Evolutionary conservation across 2,888 invertebrate species (phyloP).

Genomic region (Microchrysa polita): DNA sequence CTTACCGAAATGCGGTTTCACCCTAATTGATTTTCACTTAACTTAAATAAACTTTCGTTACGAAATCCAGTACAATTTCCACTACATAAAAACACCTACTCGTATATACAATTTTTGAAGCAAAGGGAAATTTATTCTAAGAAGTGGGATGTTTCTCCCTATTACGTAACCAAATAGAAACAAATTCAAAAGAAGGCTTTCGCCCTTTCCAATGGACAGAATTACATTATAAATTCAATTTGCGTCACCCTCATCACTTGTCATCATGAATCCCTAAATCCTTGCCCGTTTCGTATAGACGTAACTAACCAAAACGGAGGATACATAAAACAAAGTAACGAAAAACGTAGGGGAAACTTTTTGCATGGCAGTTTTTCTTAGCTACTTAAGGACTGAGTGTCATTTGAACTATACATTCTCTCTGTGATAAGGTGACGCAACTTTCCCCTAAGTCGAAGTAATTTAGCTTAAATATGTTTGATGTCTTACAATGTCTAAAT

Average conservation of each 20-base stretch:
- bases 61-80: constrained; percentile 8
- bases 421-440: too few species aligned
- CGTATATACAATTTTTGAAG: too few species aligned
- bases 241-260: constrained; percentile 47
- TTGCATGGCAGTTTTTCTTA: neutral
- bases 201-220: constrained; percentile 47
- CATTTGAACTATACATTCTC: too few species aligned
- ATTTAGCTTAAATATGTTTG: too few species aligned
- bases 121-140: too few species aligned
- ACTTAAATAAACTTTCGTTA: constrained; percentile 45
- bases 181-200: constrained; percentile 13
- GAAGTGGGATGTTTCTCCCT: too few species aligned
- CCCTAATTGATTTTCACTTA: constrained; percentile 50
- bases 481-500: too few species aligned
- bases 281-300: constrained; percentile 24
- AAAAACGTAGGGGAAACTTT: neutral
- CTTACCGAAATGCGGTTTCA: constrained; percentile 31
- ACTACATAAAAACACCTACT: neutral
- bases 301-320: neutral
- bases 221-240: constrained; percentile 51
- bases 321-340: neutral
- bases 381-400: too few species aligned
- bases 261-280: constrained; percentile 37
- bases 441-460: too few species aligned
- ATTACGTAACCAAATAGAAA: neutral